Evolutionary conservation across 2,888 invertebrate genomes (phyloP).

Genomic region (Apocheima hispidaria): DNA sequence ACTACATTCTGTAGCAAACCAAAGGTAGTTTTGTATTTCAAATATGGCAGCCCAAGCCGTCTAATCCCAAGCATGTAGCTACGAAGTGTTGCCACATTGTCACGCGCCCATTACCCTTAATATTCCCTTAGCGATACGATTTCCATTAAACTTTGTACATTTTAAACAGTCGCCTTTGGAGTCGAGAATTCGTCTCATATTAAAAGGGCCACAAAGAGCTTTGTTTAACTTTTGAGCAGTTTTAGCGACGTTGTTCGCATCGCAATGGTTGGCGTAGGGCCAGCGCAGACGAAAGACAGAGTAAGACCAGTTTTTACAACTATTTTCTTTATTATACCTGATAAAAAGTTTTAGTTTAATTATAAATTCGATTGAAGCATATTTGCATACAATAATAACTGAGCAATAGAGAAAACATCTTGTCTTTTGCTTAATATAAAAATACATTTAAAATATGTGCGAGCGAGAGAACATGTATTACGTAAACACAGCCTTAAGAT

Average conservation of each 20-base stretch:
- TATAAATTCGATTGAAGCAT: too few species aligned
- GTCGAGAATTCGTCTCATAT: slow-evolving; percentile 79
- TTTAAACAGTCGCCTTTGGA: slow-evolving; percentile 77
- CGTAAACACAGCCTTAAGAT: too few species aligned
- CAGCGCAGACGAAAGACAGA: too few species aligned
- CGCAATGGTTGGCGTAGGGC: slow-evolving; percentile 13
- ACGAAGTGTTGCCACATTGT: slow-evolving; percentile 42
- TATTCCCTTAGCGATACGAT: slow-evolving; percentile 73
- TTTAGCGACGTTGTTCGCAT: slow-evolving; percentile 48
- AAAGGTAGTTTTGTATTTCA: neutral
- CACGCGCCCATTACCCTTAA: slow-evolving; percentile 67
- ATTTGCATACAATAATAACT: too few species aligned
- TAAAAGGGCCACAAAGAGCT: slow-evolving; percentile 75
- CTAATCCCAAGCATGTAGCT: slow-evolving; percentile 28
- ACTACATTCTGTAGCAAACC: too few species aligned
- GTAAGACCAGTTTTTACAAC: too few species aligned
- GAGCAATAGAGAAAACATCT: too few species aligned
- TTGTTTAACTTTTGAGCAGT: slow-evolving; percentile 75
- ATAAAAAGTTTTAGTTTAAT: too few species aligned
- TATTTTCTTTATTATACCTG: too few species aligned
- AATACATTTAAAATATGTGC: too few species aligned
- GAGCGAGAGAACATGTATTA: too few species aligned
- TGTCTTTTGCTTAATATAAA: too few species aligned
- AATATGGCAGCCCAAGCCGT: slow-evolving; percentile 7
- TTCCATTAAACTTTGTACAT: slow-evolving; percentile 80